Percentiles rank a stretch among this genome's conserved stretches.
phyloP scores from a whole-genome alignment of 2,797 vertebrate species.

The Onychomys leucogaster region DNA sequence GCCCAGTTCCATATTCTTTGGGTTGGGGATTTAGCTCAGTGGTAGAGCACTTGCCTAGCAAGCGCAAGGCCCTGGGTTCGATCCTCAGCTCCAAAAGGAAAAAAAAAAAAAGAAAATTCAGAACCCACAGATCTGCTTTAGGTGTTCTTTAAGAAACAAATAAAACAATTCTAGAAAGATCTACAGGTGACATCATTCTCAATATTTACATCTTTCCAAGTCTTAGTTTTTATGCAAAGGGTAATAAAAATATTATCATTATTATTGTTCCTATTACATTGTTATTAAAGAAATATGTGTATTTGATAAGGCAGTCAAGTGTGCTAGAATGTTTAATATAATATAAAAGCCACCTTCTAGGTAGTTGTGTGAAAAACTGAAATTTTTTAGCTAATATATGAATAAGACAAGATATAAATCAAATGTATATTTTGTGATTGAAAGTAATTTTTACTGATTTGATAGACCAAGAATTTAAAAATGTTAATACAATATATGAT shows the following conservation, averaged over 20 bases:
- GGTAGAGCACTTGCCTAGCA: too few species aligned
- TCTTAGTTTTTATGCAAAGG: background rate
- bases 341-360: background rate
- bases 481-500: background rate
- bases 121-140: background rate
- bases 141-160: background rate
- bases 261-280: background rate
- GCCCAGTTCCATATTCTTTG: too few species aligned
- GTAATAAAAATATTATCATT: background rate
- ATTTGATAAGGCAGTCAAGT: background rate
- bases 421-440: background rate
- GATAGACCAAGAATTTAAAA: background rate
- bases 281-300: background rate
- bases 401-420: background rate
- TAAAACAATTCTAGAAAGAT: background rate
- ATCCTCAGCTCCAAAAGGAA: too few species aligned
- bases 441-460: background rate
- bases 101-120: background rate
- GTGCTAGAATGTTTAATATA: background rate
- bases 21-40: too few species aligned
- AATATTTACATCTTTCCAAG: background rate
- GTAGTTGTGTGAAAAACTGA: background rate
- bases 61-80: too few species aligned
- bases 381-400: background rate
- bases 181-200: background rate